Evolutionary conservation across 2,113 vertebrate species (phyloP), one percentile per base, ranked within the genome.

Genomic region (Camelus dromedarius): DNA sequence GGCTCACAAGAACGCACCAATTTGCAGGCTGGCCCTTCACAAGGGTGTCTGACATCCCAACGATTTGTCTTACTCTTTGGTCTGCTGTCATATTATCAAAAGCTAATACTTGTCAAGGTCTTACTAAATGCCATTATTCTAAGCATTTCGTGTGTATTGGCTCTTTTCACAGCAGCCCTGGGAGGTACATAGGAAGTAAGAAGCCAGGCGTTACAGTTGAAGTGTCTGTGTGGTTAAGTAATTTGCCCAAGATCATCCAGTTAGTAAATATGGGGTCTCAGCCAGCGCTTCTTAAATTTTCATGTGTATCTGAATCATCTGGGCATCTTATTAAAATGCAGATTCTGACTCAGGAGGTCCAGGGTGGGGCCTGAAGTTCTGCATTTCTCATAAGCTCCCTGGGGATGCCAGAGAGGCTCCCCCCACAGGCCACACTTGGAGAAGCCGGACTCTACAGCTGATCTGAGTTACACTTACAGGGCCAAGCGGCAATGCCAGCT

Each of bases 31-130:
- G 13, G 8, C 1, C 50, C 84, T 90, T 42, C 42, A 50, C 48
- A 14, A 1, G 7, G 30, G 35, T 26, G 16, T 64, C 46, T 20
- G 58, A 35, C 52, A 32, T 48, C 67, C 69, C 76, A 62, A 4
- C 2, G 2, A 24, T 14, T 10, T 13, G 6, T 24, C 87, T 60
- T 14, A 8, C 20, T 42, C 38, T 84, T 66, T 3, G 22, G 46
- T 52, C 3, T 73, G 38, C 24, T 38, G 56, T 32, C 26, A 1
- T 22, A 28, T 82, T 81, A 67, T 73, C 73, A 69, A 46, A n/a
- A 81, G 85, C 86, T 50, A 77, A 58, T 6, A 76, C 73, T 84
- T 95, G 42, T 77, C 92, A 76, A 52, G 42, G 20, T 58, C 69
- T 92, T 35, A 77, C 42, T 28, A 54, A 75, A 85, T 35, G 60